Evolutionary conservation across 2,113 vertebrate species (phyloP), one percentile per base, ranked within the genome.

Genomic region (Glaucomys volans): DNA sequence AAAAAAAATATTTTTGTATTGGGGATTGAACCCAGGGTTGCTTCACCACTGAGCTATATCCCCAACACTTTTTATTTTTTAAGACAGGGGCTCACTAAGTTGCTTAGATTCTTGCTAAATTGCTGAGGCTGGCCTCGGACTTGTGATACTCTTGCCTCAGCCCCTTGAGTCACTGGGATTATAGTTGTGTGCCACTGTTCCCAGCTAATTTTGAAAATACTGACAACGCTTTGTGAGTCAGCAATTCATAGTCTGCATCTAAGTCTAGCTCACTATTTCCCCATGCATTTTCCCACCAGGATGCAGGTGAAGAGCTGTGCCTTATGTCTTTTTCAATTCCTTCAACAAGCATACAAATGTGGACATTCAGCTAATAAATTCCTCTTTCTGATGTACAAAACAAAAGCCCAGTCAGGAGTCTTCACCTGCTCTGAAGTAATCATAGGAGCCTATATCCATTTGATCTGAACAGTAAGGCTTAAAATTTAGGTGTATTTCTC

Each of bases 331-430:
- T 88, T 47, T 92, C n/a, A 50, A 13, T 86, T 30, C 59, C 14
- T 95, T 80, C 28, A 81, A 32, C 69, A 82, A 81, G 52, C 59
- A 71, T 42, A 79, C 9, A 62, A 52, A 59, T 69, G 13, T 80
- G 62, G 69, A 81, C 80, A 90, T 85, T 47, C 66, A 74, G 47
- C 35, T 69, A 75, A 90, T 79, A 80, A 72, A 90, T 72, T 82
- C 47, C 37, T 28, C 28, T 94, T 20, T 20, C 32, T 64, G 11
- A 77, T 92, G 20, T 26, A 14, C 35, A 50, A 64, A 87, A 32
- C 20, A 72, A 86, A 72, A 47, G 44, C 5, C 18, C 16, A 52
- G 35, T 24, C 3, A 47, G 16, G 44, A 75, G 47, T 80, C 44
- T 74, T 83, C 88, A 89, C 35, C 44, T 92, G n/a, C 62, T 32